Evolutionary conservation across 2,113 vertebrate genomes (phyloP).

Genomic region (Oxygymnocypris stewartii): DNA sequence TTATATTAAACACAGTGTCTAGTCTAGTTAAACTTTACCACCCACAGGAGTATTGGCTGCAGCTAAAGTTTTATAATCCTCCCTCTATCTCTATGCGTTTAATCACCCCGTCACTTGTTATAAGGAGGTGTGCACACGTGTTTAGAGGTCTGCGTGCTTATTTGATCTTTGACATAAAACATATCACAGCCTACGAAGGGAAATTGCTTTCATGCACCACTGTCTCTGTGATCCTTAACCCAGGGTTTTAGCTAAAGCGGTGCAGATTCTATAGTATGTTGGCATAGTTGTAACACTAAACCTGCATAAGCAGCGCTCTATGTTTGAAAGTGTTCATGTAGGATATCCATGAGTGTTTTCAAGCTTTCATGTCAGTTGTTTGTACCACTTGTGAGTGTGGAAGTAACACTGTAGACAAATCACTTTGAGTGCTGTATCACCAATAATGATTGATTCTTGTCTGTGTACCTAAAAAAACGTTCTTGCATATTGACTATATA

Average conservation of each 20-base stretch:
- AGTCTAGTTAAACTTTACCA: conserved; percentile 15
- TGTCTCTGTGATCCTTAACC: conserved; percentile 39
- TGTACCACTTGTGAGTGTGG: neutral
- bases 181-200: conserved; percentile 23
- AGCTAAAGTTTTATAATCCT: conserved; percentile 7
- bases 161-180: conserved; percentile 43
- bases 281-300: conserved; percentile 23
- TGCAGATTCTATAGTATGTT: conserved; percentile 19
- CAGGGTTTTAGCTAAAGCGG: conserved; percentile 26
- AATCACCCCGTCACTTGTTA: neutral
- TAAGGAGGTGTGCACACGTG: conserved; percentile 18
- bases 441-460: neutral
- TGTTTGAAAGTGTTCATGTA: neutral
- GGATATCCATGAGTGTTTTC: neutral
- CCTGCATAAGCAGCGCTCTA: neutral
- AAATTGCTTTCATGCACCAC: conserved; percentile 48
- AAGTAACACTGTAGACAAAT: conserved; percentile 17
- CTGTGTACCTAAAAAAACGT: neutral
- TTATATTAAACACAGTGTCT: neutral
- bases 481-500: neutral
- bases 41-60: neutral
- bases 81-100: neutral
- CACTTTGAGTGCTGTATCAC: neutral
- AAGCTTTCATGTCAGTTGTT: conserved; percentile 5
- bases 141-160: conserved; percentile 1